These are phyloP conservation scores for Petrocephalus schoutedeni DNA, from an alignment of 2,797 vertebrate genomes.

Conservation along the genomic window DNA sequence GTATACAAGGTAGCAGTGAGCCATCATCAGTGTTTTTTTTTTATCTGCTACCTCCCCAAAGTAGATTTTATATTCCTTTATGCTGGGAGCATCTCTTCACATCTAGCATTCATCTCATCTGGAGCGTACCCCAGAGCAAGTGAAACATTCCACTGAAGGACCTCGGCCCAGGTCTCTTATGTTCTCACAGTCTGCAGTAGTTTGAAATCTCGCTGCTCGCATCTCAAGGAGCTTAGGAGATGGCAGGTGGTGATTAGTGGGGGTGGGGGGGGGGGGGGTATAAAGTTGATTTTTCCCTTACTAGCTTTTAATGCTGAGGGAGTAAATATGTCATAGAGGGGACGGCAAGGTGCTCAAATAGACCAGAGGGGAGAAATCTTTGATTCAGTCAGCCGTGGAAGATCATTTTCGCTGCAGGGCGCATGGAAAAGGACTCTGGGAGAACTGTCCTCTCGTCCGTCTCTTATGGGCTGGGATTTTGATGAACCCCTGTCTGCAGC, in stretches of 20 bases:
- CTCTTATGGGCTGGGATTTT: conserved; percentile 15
- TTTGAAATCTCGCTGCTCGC: conserved; percentile 37
- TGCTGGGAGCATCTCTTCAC: background rate
- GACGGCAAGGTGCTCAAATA: conserved; percentile 11
- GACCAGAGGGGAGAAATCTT: conserved; percentile 26
- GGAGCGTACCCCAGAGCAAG: conserved; percentile 32
- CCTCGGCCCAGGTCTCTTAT: conserved; percentile 46
- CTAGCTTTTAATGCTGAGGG: conserved; percentile 34
- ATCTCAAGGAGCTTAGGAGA: conserved; percentile 25
- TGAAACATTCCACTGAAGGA: conserved; percentile 32
- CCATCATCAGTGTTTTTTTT: background rate
- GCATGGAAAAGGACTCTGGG: conserved; percentile 18
- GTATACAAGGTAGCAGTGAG: background rate
- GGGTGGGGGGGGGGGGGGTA: background rate
- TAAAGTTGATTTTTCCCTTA: conserved; percentile 18
- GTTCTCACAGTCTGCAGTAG: conserved; percentile 26
- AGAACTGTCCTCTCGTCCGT: background rate
- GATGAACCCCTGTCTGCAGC: background rate
- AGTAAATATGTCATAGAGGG: conserved; percentile 33
- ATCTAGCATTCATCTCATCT: conserved; percentile 40
- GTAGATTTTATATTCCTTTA: background rate
- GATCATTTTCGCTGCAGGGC: conserved; percentile 25
- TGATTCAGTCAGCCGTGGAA: conserved; percentile 23
- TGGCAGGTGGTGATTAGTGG: background rate
- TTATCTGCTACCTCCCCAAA: background rate